These are phyloP conservation scores for Macrosiphum euphorbiae DNA, from an alignment of 2,888 invertebrate genomes.

Conservation along the genomic window DNA sequence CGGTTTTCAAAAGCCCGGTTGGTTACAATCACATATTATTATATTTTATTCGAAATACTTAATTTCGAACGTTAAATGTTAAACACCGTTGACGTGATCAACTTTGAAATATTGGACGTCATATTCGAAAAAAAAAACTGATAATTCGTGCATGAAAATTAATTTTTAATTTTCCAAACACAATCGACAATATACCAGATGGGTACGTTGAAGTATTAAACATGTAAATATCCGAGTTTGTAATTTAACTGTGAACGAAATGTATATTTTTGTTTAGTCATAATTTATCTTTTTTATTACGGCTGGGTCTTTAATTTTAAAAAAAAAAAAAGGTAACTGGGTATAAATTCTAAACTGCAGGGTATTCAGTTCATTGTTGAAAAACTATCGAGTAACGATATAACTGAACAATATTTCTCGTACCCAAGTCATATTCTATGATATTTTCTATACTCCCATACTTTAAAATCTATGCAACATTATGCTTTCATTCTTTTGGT, in stretches of 20 bases:
- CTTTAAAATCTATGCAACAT: slow-evolving; percentile 22
- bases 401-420: slow-evolving; percentile 5
- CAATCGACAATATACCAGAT: background rate
- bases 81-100: background rate
- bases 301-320: slow-evolving; percentile 16
- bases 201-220: background rate
- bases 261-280: background rate
- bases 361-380: slow-evolving; percentile 22
- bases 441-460: background rate
- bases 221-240: background rate
- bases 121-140: background rate
- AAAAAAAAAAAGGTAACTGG: slow-evolving; percentile 21
- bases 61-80: background rate
- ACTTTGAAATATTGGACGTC: background rate
- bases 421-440: slow-evolving; percentile 2
- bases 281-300: slow-evolving; percentile 17
- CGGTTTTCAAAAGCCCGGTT: background rate
- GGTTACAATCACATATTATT: background rate
- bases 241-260: background rate
- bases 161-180: background rate
- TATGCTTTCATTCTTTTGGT: slow-evolving; percentile 17
- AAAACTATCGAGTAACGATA: slow-evolving; percentile 23
- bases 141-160: background rate
- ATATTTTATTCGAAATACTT: slow-evolving; percentile 4
- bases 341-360: slow-evolving; percentile 11